Evolutionary conservation across 2,888 invertebrate species (phyloP).

Genomic region (Cecidostiba fungosa): DNA sequence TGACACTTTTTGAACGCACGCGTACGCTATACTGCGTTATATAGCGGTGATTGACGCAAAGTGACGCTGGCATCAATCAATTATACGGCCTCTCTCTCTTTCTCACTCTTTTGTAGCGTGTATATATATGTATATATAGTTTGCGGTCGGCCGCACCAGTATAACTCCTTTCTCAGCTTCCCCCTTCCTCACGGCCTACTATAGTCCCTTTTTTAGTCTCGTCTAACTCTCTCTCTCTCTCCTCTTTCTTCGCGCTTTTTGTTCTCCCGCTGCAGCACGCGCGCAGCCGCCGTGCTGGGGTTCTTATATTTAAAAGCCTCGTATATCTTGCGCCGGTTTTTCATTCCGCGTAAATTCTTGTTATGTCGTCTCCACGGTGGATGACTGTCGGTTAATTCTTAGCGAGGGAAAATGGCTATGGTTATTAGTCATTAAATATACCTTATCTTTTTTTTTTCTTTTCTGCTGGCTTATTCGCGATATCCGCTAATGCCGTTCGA

Average conservation of each 20-base stretch:
- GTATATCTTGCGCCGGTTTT: constrained; percentile 12
- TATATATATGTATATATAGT: neutral
- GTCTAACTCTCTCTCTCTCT: neutral
- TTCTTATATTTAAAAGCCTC: constrained; percentile 40
- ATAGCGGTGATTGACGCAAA: constrained; percentile 56
- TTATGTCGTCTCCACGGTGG: neutral
- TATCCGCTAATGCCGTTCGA: no score
- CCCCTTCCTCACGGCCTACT: neutral
- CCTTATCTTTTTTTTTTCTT: no score
- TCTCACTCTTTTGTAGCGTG: neutral
- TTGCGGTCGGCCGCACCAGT: no score
- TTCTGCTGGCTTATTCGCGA: no score
- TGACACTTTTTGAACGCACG: constrained; percentile 50
- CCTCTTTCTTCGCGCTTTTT: neutral
- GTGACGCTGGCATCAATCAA: constrained; percentile 60
- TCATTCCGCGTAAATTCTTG: constrained; percentile 17
- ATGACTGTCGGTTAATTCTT: constrained; percentile 6
- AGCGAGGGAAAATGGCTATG: neutral
- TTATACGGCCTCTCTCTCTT: constrained; percentile 43
- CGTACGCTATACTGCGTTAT: neutral
- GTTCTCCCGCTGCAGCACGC: constrained; percentile 31
- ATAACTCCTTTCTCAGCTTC: neutral
- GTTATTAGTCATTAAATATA: neutral
- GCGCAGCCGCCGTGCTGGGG: constrained; percentile 21
- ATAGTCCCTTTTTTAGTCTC: neutral